A percentile compares a stretch with the other conserved stretches of the same genome.
phyloP scores from a whole-genome alignment of 2,113 vertebrate genomes.

The Mirza zaza region DNA sequence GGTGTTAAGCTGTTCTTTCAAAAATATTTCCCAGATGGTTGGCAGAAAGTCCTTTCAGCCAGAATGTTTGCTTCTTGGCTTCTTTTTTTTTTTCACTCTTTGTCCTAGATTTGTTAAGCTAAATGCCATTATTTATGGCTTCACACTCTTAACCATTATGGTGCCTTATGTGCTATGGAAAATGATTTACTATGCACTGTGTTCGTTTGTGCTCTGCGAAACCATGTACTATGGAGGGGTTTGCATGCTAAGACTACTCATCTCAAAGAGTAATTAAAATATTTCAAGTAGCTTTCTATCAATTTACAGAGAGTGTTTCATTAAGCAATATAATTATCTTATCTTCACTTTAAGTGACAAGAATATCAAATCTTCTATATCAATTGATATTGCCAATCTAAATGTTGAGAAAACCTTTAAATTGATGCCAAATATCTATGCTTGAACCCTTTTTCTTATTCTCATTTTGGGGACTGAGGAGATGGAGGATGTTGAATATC shows the following conservation, averaged over 20 bases:
- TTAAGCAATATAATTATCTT: constrained; percentile 41
- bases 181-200: background rate
- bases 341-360: constrained; percentile 40
- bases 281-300: background rate
- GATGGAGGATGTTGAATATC: background rate
- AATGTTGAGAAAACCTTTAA: constrained; percentile 28
- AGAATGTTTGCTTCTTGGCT: background rate
- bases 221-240: background rate
- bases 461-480: background rate
- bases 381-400: background rate
- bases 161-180: background rate
- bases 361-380: background rate
- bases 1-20: background rate
- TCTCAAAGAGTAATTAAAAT: background rate
- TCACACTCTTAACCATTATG: background rate
- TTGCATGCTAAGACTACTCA: background rate
- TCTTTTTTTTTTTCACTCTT: background rate
- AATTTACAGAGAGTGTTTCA: background rate
- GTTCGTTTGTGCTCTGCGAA: background rate
- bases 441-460: background rate
- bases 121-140: background rate
- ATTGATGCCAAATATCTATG: background rate
- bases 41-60: background rate
- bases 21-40: background rate
- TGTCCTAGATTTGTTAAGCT: background rate